Evolutionary conservation across 2,888 invertebrate genomes (phyloP), one percentile per base, ranked within the genome.

Genomic region (Folsomia candida): DNA sequence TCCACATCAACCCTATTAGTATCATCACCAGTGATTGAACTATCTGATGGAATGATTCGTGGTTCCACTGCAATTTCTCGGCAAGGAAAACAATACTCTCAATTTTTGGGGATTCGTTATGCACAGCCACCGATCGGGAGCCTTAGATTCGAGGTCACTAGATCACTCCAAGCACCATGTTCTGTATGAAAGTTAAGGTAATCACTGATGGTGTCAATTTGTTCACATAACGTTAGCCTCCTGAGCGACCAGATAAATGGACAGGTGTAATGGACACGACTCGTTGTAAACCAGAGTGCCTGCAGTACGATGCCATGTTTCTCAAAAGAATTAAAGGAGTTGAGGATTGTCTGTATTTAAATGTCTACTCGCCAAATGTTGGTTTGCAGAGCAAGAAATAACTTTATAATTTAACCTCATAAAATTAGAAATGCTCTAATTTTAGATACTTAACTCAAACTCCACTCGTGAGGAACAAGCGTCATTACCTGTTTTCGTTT

Each of bases 281-380:
- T 25, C 18, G 29, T 4, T 69, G 51, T 67, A 51, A 65, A 4
- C 60, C 64, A 26, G 51, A 63, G 20, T 72, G 72, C 26, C 20
- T 72, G 9, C 72, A 72, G 37, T 69, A 59, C 28, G 72, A 72
- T 47, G 66, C 61, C 20, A 58, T 72, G 29, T 72, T 67, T 47
- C 14, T 24, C 24, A 66, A 67, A 47, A 68, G 69, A 29, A 47
- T 69, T n/a, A 65, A 62, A 62, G 72, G 72, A 57, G 14, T 20
- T 1, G 72, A 72, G 51, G 72, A 72, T 51, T 72, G 72, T 37
- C 28, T 72, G 9, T 69, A 69, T 26, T 28, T 72, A 20, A 66
- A 69, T 51, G 66, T 72, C 2, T 67, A 67, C 18, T 62, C 62
- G 25, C 69, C 47, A 6, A 64, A 67, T n/a, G 70, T 70, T 62